A percentile compares a stretch with the other conserved stretches of the same genome.
Conservation (phyloP, 2,888 invertebrate genomes). For the Zelleria hepariella region DNA sequence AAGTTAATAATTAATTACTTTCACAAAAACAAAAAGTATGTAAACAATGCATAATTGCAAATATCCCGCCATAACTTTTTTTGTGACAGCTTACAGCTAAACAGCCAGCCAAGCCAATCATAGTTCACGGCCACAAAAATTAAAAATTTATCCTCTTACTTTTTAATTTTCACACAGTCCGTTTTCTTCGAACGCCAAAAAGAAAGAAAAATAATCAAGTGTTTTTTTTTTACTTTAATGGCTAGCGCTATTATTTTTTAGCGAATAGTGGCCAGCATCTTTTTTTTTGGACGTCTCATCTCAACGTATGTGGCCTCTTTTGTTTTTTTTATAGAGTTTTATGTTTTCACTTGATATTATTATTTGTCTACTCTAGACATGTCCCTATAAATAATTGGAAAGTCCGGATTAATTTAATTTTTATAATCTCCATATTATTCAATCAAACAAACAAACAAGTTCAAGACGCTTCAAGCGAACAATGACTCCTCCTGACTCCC, state of each 20-base stretch:
- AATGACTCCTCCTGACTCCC: not conserved
- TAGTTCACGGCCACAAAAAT: slow-evolving; percentile 4
- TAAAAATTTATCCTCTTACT: not conserved
- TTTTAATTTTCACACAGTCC: no score
- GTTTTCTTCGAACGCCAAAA: no score
- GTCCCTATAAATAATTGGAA: not conserved
- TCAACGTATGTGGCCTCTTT: no score
- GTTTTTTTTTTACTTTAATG: no score
- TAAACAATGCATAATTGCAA: not conserved
- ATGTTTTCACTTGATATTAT: no score
- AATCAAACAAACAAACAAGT: not conserved
- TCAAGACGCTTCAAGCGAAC: not conserved
- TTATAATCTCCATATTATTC: not conserved
- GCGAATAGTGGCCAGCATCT: no score
- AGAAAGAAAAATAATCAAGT: no score
- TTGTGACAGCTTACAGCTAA: not conserved
- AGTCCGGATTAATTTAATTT: not conserved
- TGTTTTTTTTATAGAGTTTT: no score
- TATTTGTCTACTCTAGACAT: no score
- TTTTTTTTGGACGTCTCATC: no score
- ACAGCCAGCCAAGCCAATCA: no score
- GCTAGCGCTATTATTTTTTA: no score
- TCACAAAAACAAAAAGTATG: slow-evolving; percentile 3
- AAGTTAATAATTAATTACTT: not conserved
- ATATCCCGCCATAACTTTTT: not conserved